Conservation (phyloP, 2,888 invertebrate species). For the Drosophila anceps region DNA sequence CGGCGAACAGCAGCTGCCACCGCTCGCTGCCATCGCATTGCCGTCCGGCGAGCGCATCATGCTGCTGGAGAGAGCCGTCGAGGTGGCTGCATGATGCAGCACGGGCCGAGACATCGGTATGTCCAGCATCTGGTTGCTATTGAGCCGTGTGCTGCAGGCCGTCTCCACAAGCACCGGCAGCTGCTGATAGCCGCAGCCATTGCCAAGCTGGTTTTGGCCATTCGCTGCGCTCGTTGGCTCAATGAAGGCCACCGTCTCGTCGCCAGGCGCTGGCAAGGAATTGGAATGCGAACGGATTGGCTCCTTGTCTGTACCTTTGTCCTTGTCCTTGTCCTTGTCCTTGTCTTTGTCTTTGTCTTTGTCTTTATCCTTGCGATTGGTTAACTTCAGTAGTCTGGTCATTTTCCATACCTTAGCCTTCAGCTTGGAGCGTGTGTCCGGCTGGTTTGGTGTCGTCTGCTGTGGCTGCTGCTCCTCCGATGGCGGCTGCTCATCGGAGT, state of each 20-base stretch:
- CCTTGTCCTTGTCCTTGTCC: constrained; percentile 15
- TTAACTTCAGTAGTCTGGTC: constrained; percentile 88
- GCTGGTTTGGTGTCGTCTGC: background rate
- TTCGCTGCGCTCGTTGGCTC: constrained; percentile 57
- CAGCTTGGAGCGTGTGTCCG: constrained; percentile 79
- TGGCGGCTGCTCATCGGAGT: constrained; percentile 88
- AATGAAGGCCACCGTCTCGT: constrained; percentile 76
- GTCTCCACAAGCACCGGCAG: constrained; percentile 89
- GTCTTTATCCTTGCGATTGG: constrained; percentile 16
- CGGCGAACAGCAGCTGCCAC: constrained; percentile 85
- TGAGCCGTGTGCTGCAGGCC: constrained; percentile 81
- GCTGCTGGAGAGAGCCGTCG: constrained; percentile 64
- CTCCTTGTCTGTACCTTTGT: constrained; percentile 38
- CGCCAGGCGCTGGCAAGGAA: constrained; percentile 38
- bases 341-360: constrained; percentile 7
- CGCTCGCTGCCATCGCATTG: constrained; percentile 31
- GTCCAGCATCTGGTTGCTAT: constrained; percentile 74
- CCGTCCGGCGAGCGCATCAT: constrained; percentile 65
- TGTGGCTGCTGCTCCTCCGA: constrained; percentile 60
- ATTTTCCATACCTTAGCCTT: constrained; percentile 89
- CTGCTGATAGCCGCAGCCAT: constrained; percentile 87
- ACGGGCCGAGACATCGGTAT: constrained; percentile 84
- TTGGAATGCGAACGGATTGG: constrained; percentile 29
- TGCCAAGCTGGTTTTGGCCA: constrained; percentile 23
- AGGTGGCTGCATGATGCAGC: constrained; percentile 75